Evolutionary conservation across 1,140 invertebrate species (phyloP).

Genomic region (silkworm (Bombyx mori)): ASM3026992v2 NC_085125.1:467001-467500

Average conservation of each 20-base stretch:
- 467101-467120: neutral
- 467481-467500: too few relatives aligned
- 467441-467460: too few relatives aligned
- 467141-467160: neutral
- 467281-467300: too few relatives aligned
- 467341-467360: slow-evolving; percentile 38
- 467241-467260: too few relatives aligned
- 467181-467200: too few relatives aligned
- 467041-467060: slow-evolving; percentile 34
- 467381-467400: slow-evolving; percentile 19
- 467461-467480: too few relatives aligned
- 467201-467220: too few relatives aligned
- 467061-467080: slow-evolving; percentile 38
- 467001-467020: slow-evolving; percentile 45
- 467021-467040: slow-evolving; percentile 40
- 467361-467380: slow-evolving; percentile 20
- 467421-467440: too few relatives aligned
- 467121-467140: neutral
- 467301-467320: neutral
- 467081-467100: slow-evolving; percentile 26
- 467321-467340: slow-evolving; percentile 32
- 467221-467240: too few relatives aligned
- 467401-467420: too few relatives aligned
- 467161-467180: too few relatives aligned
- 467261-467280: too few relatives aligned